phyloP scores from a whole-genome alignment of 2,888 invertebrate genomes.

The Eupithecia pulchellata region DNA sequence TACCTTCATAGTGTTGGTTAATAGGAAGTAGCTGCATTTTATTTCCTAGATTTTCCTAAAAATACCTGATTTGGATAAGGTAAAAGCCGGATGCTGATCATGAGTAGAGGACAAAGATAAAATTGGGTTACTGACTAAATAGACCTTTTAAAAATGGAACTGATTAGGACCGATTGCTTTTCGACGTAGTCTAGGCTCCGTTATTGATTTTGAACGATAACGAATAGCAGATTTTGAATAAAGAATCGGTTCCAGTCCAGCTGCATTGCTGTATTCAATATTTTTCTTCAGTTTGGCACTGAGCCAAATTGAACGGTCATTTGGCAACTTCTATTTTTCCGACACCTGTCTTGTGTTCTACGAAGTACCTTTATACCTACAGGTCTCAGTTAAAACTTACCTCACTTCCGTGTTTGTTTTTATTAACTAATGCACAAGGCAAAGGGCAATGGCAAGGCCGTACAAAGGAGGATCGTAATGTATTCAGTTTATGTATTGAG shows the following conservation, averaged over 20 bases:
- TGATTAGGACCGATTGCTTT: too few species aligned
- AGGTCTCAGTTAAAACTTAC: neutral
- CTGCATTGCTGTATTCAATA: constrained; percentile 50
- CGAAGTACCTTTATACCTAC: constrained; percentile 38
- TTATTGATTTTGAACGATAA: constrained; percentile 15
- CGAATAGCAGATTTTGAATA: constrained; percentile 38
- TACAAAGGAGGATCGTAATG: constrained; percentile 27
- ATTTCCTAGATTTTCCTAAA: neutral
- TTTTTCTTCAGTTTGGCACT: constrained; percentile 60
- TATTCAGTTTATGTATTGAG: neutral
- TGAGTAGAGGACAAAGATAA: neutral
- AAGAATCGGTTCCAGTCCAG: constrained; percentile 46
- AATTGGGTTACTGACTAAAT: neutral
- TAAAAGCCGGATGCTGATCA: neutral
- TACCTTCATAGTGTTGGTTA: neutral
- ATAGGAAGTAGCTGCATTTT: neutral
- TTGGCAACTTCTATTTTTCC: constrained; percentile 69
- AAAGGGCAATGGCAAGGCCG: constrained; percentile 60
- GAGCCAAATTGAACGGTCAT: constrained; percentile 72
- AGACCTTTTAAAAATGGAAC: neutral
- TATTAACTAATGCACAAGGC: constrained; percentile 48
- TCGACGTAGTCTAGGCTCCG: neutral
- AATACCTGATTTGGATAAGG: neutral
- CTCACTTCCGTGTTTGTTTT: constrained; percentile 41
- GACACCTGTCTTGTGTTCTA: constrained; percentile 72